phyloP scores from a whole-genome alignment of 2,113 vertebrate species.

The Gobius niger region DNA sequence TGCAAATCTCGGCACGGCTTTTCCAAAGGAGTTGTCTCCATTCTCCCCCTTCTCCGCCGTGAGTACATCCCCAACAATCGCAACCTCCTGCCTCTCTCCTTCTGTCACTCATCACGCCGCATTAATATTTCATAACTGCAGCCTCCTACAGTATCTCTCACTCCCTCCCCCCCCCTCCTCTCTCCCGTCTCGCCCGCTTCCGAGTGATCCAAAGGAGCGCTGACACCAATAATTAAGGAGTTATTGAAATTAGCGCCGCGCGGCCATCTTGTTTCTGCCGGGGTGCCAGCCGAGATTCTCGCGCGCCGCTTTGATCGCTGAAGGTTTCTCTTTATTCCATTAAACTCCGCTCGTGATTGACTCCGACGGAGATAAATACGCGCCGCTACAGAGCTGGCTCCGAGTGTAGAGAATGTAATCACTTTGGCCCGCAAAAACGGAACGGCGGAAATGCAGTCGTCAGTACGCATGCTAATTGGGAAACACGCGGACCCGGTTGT shows the following conservation, averaged over 20 bases:
- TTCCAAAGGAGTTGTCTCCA: too few relatives aligned
- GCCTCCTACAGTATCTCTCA: conserved; percentile 17
- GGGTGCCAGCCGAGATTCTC: conserved; percentile 46
- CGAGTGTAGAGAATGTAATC: not conserved
- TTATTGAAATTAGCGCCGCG: conserved; percentile 67
- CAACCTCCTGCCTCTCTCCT: conserved; percentile 2
- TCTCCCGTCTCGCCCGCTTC: conserved; percentile 14
- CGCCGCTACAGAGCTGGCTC: not conserved
- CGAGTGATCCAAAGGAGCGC: conserved; percentile 57
- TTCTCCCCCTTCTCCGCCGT: too few relatives aligned
- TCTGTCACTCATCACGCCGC: conserved; percentile 51
- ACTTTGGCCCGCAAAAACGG: not conserved
- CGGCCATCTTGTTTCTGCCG: conserved; percentile 50
- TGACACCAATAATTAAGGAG: conserved; percentile 67
- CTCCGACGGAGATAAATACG: conserved; percentile 30
- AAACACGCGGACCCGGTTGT: too few relatives aligned
- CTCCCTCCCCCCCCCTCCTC: not conserved
- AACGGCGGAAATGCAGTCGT: not conserved
- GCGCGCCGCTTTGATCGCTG: conserved; percentile 44
- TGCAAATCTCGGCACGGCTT: too few relatives aligned
- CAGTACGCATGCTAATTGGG: not conserved
- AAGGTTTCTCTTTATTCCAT: conserved; percentile 42
- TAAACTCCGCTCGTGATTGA: conserved; percentile 35
- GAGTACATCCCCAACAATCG: too few relatives aligned
- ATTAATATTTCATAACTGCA: conserved; percentile 62